Base-by-base conservation (phyloP, 2,888 invertebrate species). In the Catocala fraxini region DNA sequence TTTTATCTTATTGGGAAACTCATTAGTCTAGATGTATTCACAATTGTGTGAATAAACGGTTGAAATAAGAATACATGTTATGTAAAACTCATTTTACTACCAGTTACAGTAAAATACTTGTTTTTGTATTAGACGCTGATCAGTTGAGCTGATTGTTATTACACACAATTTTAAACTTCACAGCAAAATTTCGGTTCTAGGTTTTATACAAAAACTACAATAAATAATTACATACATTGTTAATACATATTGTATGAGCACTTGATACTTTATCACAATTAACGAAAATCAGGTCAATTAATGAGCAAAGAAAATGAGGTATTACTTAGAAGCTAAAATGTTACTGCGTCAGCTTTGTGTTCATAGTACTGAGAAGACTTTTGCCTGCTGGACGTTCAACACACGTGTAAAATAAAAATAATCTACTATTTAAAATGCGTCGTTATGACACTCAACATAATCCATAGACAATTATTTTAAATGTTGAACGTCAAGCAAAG, bases 81-180 rank as follows among this genome's bases (percentile, higher is more conserved):
- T 34, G 34, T 48, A 39, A 39, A 39, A 39, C 6, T 39, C 35
- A 39, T 39, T 39, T 39, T 6, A 39, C 0, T 6, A 39, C 35
- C 35, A 6, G 35, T 39, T 39, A 7, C 1, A 35, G 35, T 6
- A 35, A 39, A 39, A 39, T 7, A 39, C 2, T 4, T 46, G 6
- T 41, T 57, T 46, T 35, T 13, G 6, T 41, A 65, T 39, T 25
- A 62, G 68, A 65, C 47, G 70, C 68, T 63, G 69, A 80, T 79
- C 84, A 82, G 68, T 83, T 80, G 82, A 82, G 80, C 69, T 79
- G 72, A 51, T 69, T 72, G 59, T 67, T 52, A 63, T 71, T 74
- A 73, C 59, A 66, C 59, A 63, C 66, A 71, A 67, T 47, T 47
- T 60, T 72, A 77, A 70, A 60, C 65, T 67, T 65, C 51, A 73